These are phyloP conservation scores for Cataglyphis albicans DNA, from an alignment of 2,888 invertebrate species.

Conservation along the genomic window DNA sequence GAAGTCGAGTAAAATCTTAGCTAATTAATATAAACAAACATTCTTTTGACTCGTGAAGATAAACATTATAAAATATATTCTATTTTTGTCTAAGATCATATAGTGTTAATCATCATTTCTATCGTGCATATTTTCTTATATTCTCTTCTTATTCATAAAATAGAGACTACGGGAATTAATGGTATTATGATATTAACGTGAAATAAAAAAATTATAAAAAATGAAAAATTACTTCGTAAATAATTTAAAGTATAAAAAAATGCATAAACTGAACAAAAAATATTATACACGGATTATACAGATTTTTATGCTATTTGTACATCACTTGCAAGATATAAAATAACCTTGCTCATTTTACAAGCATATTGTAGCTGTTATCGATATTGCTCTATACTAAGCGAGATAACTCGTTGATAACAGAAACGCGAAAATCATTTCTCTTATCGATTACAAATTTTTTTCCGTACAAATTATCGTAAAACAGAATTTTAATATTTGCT, in stretches of 20 bases:
- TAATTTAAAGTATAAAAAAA: neutral
- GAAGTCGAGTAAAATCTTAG: conserved; percentile 65
- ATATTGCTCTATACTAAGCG: conserved; percentile 39
- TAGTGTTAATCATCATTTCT: neutral
- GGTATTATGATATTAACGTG: conserved; percentile 21
- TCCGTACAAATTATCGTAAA: conserved; percentile 10
- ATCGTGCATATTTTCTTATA: conserved; percentile 10
- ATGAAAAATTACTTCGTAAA: neutral
- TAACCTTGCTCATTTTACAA: conserved; percentile 43
- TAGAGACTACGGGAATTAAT: conserved; percentile 28
- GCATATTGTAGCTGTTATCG: conserved; percentile 44
- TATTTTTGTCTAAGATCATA: conserved; percentile 54
- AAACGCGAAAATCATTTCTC: conserved; percentile 54
- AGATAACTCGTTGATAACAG: conserved; percentile 25
- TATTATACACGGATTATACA: neutral
- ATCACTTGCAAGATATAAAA: neutral
- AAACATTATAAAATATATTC: conserved; percentile 62
- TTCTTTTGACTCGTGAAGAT: conserved; percentile 57
- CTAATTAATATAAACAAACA: conserved; percentile 74
- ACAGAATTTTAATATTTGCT: neutral
- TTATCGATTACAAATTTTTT: conserved; percentile 63
- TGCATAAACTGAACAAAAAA: neutral
- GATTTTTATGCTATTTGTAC: neutral
- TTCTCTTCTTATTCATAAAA: conserved; percentile 18
- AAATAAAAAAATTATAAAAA: neutral